phyloP scores from a whole-genome alignment of 2,888 invertebrate species.

The Lasius fuliginosus region DNA sequence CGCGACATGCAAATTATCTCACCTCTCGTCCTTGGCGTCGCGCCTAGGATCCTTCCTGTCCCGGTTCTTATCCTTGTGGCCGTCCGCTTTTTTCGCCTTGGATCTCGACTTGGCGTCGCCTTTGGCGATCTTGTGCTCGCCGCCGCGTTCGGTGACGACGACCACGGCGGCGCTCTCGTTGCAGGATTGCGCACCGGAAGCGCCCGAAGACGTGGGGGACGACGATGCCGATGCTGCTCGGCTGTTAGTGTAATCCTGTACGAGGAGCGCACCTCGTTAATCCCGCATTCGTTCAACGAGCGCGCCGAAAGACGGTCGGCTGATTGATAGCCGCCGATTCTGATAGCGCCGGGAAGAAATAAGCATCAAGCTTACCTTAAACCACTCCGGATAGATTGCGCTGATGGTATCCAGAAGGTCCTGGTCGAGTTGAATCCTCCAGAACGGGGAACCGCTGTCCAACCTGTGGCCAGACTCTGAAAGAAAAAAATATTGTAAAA shows the following conservation, averaged over 20 bases:
- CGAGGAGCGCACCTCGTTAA: constrained; percentile 72
- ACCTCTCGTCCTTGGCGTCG: constrained; percentile 76
- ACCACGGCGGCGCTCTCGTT: constrained; percentile 78
- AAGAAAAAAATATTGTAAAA: constrained; percentile 79
- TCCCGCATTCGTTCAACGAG: constrained; percentile 54
- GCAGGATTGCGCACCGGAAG: constrained; percentile 77
- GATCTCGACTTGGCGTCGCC: constrained; percentile 80
- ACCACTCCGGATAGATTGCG: constrained; percentile 97
- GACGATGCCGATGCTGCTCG: constrained; percentile 78
- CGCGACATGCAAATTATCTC: constrained; percentile 41
- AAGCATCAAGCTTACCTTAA: constrained; percentile 88
- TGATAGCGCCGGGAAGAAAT: constrained; percentile 18
- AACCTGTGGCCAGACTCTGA: constrained; percentile 92
- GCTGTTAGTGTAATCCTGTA: constrained; percentile 84
- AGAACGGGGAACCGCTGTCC: constrained; percentile 92
- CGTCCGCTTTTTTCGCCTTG: constrained; percentile 82
- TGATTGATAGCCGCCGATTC: neutral
- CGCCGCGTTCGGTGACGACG: constrained; percentile 77
- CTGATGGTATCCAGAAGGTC: constrained; percentile 97
- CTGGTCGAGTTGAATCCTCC: constrained; percentile 97
- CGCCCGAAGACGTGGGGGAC: constrained; percentile 75
- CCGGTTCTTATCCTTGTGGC: constrained; percentile 75
- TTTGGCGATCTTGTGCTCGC: constrained; percentile 80
- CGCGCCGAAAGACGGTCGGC: neutral
- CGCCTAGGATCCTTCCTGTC: constrained; percentile 81